Evolutionary conservation across 2,113 vertebrate genomes (phyloP).

Genomic region (Tachuris rubrigastra): DNA sequence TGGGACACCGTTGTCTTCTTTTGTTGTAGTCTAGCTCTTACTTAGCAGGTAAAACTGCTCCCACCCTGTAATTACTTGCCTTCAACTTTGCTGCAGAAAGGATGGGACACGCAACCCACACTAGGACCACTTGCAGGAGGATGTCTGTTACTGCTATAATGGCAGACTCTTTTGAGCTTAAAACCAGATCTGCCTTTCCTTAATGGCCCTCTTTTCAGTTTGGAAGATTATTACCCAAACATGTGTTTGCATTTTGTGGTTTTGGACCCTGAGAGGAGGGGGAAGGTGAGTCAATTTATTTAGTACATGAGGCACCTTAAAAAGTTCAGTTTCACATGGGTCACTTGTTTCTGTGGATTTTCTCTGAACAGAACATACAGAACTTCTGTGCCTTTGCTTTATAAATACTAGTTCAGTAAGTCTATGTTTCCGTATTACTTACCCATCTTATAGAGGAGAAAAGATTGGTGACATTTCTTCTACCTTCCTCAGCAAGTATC

Average conservation of each 20-base stretch:
- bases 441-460: not conserved
- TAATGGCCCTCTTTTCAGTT: not conserved
- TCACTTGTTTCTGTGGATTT: not conserved
- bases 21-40: not conserved
- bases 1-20: not conserved
- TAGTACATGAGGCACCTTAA: not conserved
- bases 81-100: not conserved
- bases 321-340: not conserved
- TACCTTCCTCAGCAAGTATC: not conserved
- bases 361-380: not conserved
- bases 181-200: not conserved
- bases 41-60: not conserved
- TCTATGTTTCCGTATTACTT: not conserved
- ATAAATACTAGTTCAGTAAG: not conserved
- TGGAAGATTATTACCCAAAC: not conserved
- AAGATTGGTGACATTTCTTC: not conserved
- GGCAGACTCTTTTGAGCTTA: not conserved
- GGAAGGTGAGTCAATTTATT: not conserved
- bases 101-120: not conserved
- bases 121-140: not conserved
- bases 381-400: not conserved
- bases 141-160: not conserved
- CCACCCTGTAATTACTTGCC: not conserved
- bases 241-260: constrained; percentile 20
- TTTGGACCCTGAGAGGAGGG: not conserved